Evolutionary conservation across 2,797 vertebrate genomes (phyloP).

Genomic region (Psittacula derbiana): DNA sequence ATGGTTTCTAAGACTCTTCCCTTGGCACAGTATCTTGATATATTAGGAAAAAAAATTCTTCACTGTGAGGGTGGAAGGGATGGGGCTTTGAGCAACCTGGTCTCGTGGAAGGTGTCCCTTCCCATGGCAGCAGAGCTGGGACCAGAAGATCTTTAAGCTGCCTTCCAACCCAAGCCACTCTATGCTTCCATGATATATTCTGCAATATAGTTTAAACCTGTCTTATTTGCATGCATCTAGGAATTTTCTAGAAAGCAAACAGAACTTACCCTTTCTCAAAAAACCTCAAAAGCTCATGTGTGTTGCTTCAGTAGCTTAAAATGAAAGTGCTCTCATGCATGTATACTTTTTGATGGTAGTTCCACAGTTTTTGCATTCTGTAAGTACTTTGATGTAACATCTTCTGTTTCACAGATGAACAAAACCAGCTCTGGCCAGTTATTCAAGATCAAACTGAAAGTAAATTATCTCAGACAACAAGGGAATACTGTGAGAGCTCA

Average conservation of each 20-base stretch:
- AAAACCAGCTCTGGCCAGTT: slow-evolving; percentile 13
- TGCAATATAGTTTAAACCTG: neutral
- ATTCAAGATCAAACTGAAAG: slow-evolving; percentile 2
- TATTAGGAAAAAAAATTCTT: neutral
- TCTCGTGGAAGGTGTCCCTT: neutral
- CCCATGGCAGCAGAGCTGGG: neutral
- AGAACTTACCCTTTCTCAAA: neutral
- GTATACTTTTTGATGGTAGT: neutral
- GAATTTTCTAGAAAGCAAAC: neutral
- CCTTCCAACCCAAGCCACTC: neutral
- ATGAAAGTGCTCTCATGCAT: neutral
- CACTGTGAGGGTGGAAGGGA: neutral
- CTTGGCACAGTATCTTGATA: neutral
- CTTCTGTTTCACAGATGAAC: slow-evolving; percentile 1
- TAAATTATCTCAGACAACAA: slow-evolving; percentile 21
- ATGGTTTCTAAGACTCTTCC: neutral
- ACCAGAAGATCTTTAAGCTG: neutral
- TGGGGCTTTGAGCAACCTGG: neutral
- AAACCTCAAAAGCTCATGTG: neutral
- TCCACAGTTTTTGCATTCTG: neutral
- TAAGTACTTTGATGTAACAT: neutral
- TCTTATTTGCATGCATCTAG: neutral
- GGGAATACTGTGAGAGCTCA: neutral
- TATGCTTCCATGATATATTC: neutral
- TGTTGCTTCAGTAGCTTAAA: neutral